Evolutionary conservation across 2,888 invertebrate genomes (phyloP), one percentile per base, ranked within the genome.

Genomic region (Daptonema setosum): DNA sequence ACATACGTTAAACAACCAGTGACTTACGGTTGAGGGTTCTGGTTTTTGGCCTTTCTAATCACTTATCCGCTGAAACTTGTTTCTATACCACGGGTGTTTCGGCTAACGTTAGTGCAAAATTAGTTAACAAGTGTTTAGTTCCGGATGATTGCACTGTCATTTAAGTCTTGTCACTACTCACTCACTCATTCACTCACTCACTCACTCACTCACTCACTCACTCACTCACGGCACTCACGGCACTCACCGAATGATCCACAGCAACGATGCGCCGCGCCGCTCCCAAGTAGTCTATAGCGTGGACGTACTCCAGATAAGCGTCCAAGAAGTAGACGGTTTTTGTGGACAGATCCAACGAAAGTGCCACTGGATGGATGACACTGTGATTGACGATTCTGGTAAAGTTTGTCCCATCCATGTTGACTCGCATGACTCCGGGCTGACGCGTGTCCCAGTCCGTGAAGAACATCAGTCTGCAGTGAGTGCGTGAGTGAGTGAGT

Each of bases 221-320:
- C n/a, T n/a, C n/a, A n/a, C n/a, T n/a, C n/a, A n/a, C n/a, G n/a
- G n/a, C n/a, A n/a, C n/a, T n/a, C n/a, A n/a, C n/a, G n/a, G 28
- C 28, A 52, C 56, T 8, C 24, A 60, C 56, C 5, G 47, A 17
- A 45, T 58, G 56, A 8, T 57, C 58, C 1, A 1, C n/a, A 11
- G 60, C 59, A 2, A 60, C 59, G 20, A 56, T 53, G 29, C 63
- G 25, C 22, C 61, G 48, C 43, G 43, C 43, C n/a, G 29, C 29
- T 14, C 85, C 85, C 67, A 81, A 77, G 72, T 85, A 86, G 74
- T 83, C 80, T 26, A 82, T 79, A 59, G 82, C 76, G 73, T 85
- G 83, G 3, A 86, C 78, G 65, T 79, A 80, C 74, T 83, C 83
- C 64, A 84, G 76, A 73, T 83, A 84, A 8, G 80, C 79, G 72